Evolutionary conservation across 2,797 vertebrate genomes (phyloP), one percentile per base, ranked within the genome.

Genomic region (Sebastes trivittatus): DNA sequence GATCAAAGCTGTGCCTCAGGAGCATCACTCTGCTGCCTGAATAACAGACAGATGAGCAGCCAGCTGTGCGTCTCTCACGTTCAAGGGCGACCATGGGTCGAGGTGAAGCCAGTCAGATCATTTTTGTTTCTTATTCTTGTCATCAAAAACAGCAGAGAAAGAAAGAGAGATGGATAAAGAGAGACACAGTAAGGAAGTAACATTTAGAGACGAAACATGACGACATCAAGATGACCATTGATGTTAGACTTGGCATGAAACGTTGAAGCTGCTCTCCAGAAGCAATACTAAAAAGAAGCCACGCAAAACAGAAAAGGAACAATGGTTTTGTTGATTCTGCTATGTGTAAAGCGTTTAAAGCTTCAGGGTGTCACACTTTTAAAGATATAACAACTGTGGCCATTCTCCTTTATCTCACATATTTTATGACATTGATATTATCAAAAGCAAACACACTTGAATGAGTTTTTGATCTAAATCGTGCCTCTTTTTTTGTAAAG

Each of bases 1-100:
- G 88, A 91, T 93, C 85, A 93, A 90, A 91, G 87, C 60, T 3
- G 23, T 22, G 81, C 70, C 86, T 66, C 54, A 20, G 64, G 61
- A 67, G 46, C 29, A 4, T 66, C 67, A 13, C 76, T 72, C 46
- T 77, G 68, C 56, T 79, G 69, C 72, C 56, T 79, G 27, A 63
- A 29, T 75, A 76, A 69, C 77, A 75, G 72, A 83, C 75, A 81
- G 65, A 87, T 59, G 76, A 89, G 20, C 66, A 78, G 67, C 61
- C 85, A 83, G 77, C 77, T 87, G 77, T 77, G 78, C 13, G 23
- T 60, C 8, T 27, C n/a, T 78, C n/a, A 42, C 11, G 6, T 77
- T 79, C 60, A 77, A 79, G 69, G 56, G 22, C 3, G 3, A 61
- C 55, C 67, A 4, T n/a, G 22, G 36, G 60, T 74, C 11, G 3